Evolutionary conservation across 2,797 vertebrate species (phyloP).

Genomic region (Manis javanica): DNA sequence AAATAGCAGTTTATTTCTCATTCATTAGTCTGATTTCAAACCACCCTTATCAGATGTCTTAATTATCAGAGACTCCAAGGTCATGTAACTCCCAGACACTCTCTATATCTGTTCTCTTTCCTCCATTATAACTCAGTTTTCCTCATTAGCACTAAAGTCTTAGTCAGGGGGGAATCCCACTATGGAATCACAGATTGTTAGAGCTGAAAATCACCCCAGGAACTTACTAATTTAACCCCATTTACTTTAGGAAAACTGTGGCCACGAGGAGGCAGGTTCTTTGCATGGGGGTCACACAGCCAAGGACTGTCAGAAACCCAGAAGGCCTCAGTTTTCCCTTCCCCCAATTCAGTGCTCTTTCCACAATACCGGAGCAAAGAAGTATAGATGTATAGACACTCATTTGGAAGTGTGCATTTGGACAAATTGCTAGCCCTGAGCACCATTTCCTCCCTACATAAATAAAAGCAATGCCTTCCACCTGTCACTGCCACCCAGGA

Average conservation of each 20-base stretch:
- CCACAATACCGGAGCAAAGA: neutral
- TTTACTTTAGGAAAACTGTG: constrained; percentile 3
- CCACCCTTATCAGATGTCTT: constrained; percentile 20
- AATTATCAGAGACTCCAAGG: constrained; percentile 59
- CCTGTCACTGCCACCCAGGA: neutral
- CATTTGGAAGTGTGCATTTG: neutral
- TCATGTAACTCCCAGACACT: neutral
- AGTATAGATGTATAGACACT: neutral
- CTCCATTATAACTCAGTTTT: neutral
- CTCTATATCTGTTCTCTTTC: constrained; percentile 23
- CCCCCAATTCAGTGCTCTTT: neutral
- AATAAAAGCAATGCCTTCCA: constrained; percentile 45
- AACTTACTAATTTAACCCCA: neutral
- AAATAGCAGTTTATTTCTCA: constrained; percentile 68
- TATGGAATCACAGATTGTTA: neutral
- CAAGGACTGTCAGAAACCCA: neutral
- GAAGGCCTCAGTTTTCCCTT: neutral
- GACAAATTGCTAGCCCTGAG: constrained; percentile 43
- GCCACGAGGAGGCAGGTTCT: neutral
- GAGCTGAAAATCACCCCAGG: neutral
- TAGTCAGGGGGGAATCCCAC: neutral
- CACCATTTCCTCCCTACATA: neutral
- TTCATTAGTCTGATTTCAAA: constrained; percentile 67
- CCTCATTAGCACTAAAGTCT: neutral
- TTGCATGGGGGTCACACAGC: neutral